Evolutionary conservation across 2,888 invertebrate species (phyloP), one percentile per base, ranked within the genome.

Genomic region (Dendrolimus pini): DNA sequence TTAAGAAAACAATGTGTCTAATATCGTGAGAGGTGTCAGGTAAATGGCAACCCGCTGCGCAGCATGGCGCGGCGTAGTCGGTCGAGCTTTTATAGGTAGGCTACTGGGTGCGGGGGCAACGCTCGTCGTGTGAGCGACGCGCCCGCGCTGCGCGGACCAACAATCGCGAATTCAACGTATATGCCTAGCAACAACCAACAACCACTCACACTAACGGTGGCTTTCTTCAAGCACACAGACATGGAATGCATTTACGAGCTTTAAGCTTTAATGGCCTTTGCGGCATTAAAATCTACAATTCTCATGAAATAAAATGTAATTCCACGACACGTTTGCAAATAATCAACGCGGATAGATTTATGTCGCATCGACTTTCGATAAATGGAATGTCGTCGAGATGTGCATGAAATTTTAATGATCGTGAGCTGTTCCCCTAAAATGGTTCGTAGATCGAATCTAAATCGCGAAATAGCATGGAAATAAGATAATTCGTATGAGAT

Each of bases 121-220:
- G 89, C 75, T 87, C 88, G 87, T 83, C 89, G 89, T 89, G 89
- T 88, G 89, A 89, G 86, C 86, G 83, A 71, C 78, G 82, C 80
- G 82, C 75, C 81, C 82, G 78, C 30, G 30, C 30, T 30, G 30
- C 30, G 30, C 76, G 75, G 70, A 68, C 76, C 78, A 82, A 85
- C 88, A 85, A 85, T 87, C 83, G 89, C 88, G 80, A 88, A 87
- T 85, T 81, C 85, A 82, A 78, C 79, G 77, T 80, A 80, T 81
- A 80, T 81, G 83, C 88, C 82, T 88, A 83, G 88, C 86, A 89
- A 89, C 88, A 86, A 75, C 75, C 54, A 47, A 12, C 47, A 47
- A 47, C 41, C 82, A 78, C 82, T 78, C 80, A 79, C 80, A 80
- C 80, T 80, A 77, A 82, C 80, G 78, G 81, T 80, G 75, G 77